Conservation (phyloP, 1,140 invertebrate species). For the Hylyphantes graminicola region DNA sequence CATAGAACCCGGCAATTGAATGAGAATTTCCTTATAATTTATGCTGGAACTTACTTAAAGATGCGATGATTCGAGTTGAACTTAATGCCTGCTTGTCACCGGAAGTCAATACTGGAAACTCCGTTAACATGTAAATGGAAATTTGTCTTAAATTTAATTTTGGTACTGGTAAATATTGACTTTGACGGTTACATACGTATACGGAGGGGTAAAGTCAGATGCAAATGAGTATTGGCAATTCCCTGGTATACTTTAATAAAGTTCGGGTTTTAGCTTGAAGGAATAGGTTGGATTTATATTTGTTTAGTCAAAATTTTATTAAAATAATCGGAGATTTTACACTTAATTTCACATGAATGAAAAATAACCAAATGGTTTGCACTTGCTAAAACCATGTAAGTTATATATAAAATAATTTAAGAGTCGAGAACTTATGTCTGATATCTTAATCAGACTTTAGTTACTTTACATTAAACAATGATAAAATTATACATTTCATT, state of each 20-base stretch:
- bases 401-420: too few relatives aligned
- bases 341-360: too few relatives aligned
- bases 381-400: too few relatives aligned
- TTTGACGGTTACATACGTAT: background rate
- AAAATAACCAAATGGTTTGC: too few relatives aligned
- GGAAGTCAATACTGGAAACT: constrained; percentile 4
- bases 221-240: background rate
- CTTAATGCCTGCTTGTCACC: constrained; percentile 32
- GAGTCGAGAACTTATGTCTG: too few relatives aligned
- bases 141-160: constrained; percentile 16
- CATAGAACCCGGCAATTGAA: constrained; percentile 6
- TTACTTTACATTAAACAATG: too few relatives aligned
- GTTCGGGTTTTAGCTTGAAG: too few relatives aligned
- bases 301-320: too few relatives aligned
- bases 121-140: constrained; percentile 20
- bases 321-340: too few relatives aligned
- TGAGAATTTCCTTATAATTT: constrained; percentile 24
- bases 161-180: constrained; percentile 5
- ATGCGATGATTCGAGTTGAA: constrained; percentile 26
- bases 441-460: too few relatives aligned
- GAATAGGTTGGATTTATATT: too few relatives aligned
- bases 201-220: background rate
- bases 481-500: too few relatives aligned
- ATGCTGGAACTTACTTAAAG: constrained; percentile 33
- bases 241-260: background rate